Evolutionary conservation across 2,113 vertebrate genomes (phyloP), one percentile per base, ranked within the genome.

Genomic region (Chloropsis cyanopogon): DNA sequence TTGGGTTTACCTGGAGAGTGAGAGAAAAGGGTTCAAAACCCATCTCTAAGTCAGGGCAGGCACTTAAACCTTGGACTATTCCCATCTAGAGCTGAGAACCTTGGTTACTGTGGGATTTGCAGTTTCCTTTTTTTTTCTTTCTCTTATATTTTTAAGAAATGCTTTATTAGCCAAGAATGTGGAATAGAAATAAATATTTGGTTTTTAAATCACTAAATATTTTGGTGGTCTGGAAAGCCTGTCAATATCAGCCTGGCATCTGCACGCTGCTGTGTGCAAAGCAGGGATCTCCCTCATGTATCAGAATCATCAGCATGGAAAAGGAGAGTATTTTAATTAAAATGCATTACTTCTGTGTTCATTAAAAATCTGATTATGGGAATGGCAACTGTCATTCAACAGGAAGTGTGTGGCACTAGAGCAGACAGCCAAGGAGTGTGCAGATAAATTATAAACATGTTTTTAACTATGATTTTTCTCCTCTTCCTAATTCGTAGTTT

Each of bases 311-410:
- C 37, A 63, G 13, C 1, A 1, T 60, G 41, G 56, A 66, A 68
- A 75, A 88, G 31, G 42, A 80, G 56, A 78, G 31, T 37, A 11
- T 73, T 86, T 95, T 95, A 96, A 96, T 95, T 97, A 93, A 86
- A 86, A 60, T 68, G 31, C 56, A 35, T 93, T 80, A 56, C n/a
- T 93, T 92, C 79, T 75, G 1, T 52, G 44, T 90, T 95, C 80
- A 94, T 97, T 92, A 93, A 95, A 95, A 83, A 54, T 73, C 63
- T 82, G 63, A 29, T 90, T 94, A 50, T 14, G 59, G 35, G 24
- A 57, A 87, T 60, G 49, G 46, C 39, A 90, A 46, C 84, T 88
- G 84, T 76, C 82, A 49, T 80, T 88, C 77, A 75, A 21, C 25
- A 69, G 57, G 56, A 82, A 72, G 16, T 19, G 20, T 37, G 50